phyloP scores from a whole-genome alignment of 2,888 invertebrate genomes.

The Orthosia incerta region DNA sequence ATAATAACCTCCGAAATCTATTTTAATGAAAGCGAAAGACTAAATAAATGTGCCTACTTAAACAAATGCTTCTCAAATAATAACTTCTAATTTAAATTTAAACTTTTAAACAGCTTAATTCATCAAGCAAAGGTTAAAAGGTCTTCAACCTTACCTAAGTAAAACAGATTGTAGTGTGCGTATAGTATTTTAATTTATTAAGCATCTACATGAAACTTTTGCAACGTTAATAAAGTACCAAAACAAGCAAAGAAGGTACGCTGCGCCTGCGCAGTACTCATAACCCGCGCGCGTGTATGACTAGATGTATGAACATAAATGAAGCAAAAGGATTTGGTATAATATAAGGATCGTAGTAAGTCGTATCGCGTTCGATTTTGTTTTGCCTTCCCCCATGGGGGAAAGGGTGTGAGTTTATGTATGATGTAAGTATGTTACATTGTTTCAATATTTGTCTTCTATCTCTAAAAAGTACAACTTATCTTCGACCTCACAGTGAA shows the following conservation, averaged over 20 bases:
- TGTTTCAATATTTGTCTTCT: neutral
- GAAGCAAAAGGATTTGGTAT: no score
- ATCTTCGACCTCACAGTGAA: neutral
- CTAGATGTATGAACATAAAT: no score
- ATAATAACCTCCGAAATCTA: neutral
- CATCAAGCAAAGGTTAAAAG: neutral
- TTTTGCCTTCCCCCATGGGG: no score
- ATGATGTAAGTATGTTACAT: no score
- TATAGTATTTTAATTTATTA: neutral
- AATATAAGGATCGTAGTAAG: no score
- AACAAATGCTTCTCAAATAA: conserved; percentile 3
- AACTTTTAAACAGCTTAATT: neutral
- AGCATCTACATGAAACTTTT: no score
- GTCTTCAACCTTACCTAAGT: neutral
- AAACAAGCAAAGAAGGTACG: no score
- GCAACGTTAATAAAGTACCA: no score
- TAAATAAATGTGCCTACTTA: neutral
- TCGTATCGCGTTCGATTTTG: no score
- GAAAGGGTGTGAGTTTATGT: no score
- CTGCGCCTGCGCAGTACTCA: no score
- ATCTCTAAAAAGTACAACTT: neutral
- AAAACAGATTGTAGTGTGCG: neutral
- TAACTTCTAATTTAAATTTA: neutral
- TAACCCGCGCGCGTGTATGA: no score
- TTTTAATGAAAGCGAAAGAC: neutral